Evolutionary conservation across 2,888 invertebrate genomes (phyloP).

Genomic region (Melanostoma scalare): DNA sequence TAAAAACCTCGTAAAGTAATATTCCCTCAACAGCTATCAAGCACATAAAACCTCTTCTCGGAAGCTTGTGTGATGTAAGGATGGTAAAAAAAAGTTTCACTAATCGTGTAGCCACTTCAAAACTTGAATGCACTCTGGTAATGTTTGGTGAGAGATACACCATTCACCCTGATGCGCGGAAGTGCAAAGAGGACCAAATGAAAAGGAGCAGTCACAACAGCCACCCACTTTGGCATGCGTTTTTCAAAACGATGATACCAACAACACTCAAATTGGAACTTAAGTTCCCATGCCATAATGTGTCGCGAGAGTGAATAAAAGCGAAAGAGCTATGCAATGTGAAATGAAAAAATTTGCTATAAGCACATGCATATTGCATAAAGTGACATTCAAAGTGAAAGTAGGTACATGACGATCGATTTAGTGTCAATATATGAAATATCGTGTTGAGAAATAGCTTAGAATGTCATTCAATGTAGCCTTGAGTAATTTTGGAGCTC

Average conservation of each 20-base stretch:
- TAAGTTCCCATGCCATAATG: constrained; percentile 41
- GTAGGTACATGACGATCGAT: constrained; percentile 38
- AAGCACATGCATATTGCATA: constrained; percentile 32
- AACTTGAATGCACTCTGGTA: constrained; percentile 27
- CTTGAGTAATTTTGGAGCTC: too few relatives aligned
- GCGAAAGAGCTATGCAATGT: constrained; percentile 26
- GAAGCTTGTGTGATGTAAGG: not conserved
- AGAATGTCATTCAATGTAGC: too few relatives aligned
- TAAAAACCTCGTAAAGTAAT: constrained; percentile 6
- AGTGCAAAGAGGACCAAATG: not conserved
- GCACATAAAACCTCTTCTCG: not conserved
- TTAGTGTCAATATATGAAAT: constrained; percentile 33
- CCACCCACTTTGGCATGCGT: not conserved
- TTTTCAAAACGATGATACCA: not conserved
- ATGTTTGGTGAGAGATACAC: constrained; percentile 6
- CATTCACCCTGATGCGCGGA: constrained; percentile 3
- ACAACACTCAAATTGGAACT: constrained; percentile 3
- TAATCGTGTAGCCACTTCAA: constrained; percentile 37
- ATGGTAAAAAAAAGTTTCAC: constrained; percentile 20
- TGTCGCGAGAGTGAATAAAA: constrained; percentile 19
- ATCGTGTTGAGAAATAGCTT: too few relatives aligned
- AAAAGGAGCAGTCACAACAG: constrained; percentile 7
- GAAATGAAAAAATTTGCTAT: constrained; percentile 18
- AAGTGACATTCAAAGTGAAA: constrained; percentile 8
- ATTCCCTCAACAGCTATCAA: constrained; percentile 8